A percentile compares a stretch with the other conserved stretches of the same genome.
Evolutionary conservation across 2,888 invertebrate genomes (phyloP).

Genomic region (Oxytorus armatus): DNA sequence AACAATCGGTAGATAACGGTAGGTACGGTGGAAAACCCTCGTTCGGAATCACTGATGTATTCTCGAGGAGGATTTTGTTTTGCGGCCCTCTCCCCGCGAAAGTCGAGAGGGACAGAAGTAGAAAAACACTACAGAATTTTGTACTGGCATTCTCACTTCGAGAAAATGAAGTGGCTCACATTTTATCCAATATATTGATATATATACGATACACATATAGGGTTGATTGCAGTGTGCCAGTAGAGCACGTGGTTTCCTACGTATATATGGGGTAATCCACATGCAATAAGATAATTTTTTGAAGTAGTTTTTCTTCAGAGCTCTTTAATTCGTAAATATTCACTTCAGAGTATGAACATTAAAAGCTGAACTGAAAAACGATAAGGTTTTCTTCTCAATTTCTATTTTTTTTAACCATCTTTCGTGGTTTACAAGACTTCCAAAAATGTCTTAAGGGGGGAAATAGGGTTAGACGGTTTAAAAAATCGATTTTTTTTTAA

Average conservation of each 20-base stretch:
- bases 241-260: neutral
- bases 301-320: too few species aligned
- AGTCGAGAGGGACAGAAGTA: neutral
- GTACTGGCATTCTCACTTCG: constrained; percentile 30
- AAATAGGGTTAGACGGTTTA: too few species aligned
- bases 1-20: too few species aligned
- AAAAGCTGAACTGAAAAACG: too few species aligned
- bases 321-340: too few species aligned
- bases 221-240: constrained; percentile 5
- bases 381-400: too few species aligned
- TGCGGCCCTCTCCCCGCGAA: neutral
- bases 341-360: too few species aligned
- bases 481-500: too few species aligned
- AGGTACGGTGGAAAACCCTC: neutral
- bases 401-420: too few species aligned
- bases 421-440: too few species aligned
- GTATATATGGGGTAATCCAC: neutral
- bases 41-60: constrained; percentile 44
- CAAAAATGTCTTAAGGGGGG: too few species aligned
- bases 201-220: constrained; percentile 1
- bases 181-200: constrained; percentile 17
- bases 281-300: neutral
- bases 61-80: constrained; percentile 34
- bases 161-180: constrained; percentile 60
- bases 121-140: constrained; percentile 11